Evolutionary conservation across 2,113 vertebrate species (phyloP).

Genomic region (Thinocorus orbignyianus): DNA sequence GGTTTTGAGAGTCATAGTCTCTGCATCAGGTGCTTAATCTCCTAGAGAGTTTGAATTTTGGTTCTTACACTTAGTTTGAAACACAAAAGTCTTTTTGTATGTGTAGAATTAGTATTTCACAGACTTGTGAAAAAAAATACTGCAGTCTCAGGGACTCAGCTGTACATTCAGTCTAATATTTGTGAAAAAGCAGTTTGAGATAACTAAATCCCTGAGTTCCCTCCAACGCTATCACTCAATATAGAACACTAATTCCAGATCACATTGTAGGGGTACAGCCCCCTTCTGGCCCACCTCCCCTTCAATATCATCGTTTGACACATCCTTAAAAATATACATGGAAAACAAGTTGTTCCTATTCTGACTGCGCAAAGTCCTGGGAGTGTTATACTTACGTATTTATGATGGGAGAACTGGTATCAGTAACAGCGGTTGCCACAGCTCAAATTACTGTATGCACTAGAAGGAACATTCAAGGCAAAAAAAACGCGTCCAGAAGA

Average conservation of each 20-base stretch:
- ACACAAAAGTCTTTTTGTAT: background rate
- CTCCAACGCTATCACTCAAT: background rate
- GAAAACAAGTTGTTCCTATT: background rate
- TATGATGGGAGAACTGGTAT: background rate
- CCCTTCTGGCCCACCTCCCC: background rate
- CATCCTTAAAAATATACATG: background rate
- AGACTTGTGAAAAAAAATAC: background rate
- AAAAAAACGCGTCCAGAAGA: background rate
- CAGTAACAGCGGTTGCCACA: rapidly evolving
- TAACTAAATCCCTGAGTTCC: background rate
- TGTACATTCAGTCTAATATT: background rate
- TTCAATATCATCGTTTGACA: background rate
- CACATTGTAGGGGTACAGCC: background rate
- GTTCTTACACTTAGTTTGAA: background rate
- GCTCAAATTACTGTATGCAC: background rate
- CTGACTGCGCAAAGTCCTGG: background rate
- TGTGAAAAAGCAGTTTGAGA: background rate
- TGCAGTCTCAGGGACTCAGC: background rate
- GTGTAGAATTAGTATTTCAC: background rate
- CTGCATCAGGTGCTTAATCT: background rate
- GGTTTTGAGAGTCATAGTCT: background rate
- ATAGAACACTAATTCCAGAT: background rate
- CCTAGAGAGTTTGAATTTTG: background rate
- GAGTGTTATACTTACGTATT: background rate
- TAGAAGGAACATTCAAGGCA: background rate